Percentiles rank a stretch among this genome's conserved stretches.
These are phyloP conservation scores for Ophion slaviceki DNA, from an alignment of 2,888 invertebrate genomes.

Conservation along the genomic window DNA sequence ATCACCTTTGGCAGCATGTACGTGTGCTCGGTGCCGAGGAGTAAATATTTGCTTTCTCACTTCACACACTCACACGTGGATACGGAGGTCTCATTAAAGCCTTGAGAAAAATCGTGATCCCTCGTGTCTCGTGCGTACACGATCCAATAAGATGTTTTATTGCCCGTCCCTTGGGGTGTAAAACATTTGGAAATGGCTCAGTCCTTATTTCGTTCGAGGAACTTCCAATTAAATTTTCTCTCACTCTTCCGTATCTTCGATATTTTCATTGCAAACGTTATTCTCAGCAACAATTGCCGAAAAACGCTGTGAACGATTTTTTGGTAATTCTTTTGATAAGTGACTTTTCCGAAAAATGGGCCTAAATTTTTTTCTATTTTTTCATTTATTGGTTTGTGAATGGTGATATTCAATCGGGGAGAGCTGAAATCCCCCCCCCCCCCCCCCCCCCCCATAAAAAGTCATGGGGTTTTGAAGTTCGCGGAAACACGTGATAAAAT, in stretches of 20 bases:
- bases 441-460: no score
- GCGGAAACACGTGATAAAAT: no score
- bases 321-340: no score
- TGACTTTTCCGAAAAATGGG: no score
- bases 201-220: constrained; percentile 28
- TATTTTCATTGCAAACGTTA: background rate
- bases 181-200: background rate
- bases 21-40: constrained; percentile 41
- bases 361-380: no score
- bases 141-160: constrained; percentile 73
- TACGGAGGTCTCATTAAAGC: constrained; percentile 72
- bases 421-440: no score
- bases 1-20: constrained; percentile 2
- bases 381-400: no score
- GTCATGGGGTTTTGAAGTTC: no score
- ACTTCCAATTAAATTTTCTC: constrained; percentile 39
- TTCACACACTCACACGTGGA: constrained; percentile 13
- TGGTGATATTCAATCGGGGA: no score
- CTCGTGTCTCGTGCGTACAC: background rate
- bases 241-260: background rate
- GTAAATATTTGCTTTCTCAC: constrained; percentile 77
- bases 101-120: constrained; percentile 57
- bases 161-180: constrained; percentile 51
- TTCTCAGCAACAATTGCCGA: background rate
- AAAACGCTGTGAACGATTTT: background rate